Conservation (phyloP, 92 coral and sea anemone genomes). For the Parazoanthus atlanticus region DNA sequence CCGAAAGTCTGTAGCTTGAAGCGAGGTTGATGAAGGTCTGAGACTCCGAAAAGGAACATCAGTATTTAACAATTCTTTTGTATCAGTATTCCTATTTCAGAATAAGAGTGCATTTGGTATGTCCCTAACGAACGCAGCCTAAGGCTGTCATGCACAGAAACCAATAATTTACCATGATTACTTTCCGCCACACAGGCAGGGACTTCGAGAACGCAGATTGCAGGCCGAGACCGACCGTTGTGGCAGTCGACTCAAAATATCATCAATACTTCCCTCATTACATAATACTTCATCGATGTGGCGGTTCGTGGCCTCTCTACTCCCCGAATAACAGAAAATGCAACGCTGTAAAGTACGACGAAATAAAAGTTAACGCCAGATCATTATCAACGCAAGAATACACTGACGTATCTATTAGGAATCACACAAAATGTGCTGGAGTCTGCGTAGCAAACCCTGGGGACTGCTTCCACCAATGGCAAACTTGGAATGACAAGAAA, state of each 20-base stretch:
- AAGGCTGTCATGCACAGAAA: background rate
- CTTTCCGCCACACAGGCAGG: background rate
- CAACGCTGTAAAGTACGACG: background rate
- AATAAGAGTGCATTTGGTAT: no score
- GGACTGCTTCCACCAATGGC: background rate
- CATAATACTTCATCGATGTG: conserved; percentile 5
- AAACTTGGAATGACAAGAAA: background rate
- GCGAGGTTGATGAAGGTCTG: no score
- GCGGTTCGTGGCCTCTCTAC: background rate
- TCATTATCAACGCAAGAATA: background rate
- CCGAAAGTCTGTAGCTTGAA: no score
- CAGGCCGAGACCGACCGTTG: background rate
- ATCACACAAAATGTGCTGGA: background rate
- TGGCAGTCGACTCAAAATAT: background rate
- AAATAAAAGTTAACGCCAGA: background rate
- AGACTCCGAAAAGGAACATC: no score
- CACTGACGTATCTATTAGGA: background rate
- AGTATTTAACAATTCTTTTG: no score
- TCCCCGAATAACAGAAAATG: conserved; percentile 4
- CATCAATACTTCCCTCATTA: background rate
- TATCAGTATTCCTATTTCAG: no score
- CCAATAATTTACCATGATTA: background rate
- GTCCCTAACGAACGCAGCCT: no score
- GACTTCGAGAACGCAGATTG: background rate
- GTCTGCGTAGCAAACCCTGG: background rate